Evolutionary conservation across 1,140 invertebrate genomes (phyloP), one percentile per base, ranked within the genome.

Genomic region (Papilio glaucus): DNA sequence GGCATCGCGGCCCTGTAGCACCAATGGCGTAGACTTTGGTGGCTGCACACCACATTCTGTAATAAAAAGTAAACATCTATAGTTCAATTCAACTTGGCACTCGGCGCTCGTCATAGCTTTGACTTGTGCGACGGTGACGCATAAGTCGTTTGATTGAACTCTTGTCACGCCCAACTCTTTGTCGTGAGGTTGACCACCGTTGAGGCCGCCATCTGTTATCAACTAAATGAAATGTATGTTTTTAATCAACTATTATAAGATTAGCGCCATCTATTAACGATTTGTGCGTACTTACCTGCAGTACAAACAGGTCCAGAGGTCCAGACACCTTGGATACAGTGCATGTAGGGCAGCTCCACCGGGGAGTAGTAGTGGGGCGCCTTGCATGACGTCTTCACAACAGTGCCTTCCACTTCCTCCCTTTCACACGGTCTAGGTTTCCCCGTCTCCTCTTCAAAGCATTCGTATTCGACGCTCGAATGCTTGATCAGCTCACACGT

Each of bases 11-110:
- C 91, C 93, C 9, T 86, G 84, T 6, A 89, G 75, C 2, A 91
- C 68, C 26, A 93, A 73, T 4, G 82, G 76, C 41, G 77, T 77
- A 8, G 89, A 88, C 4, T 80, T 79, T 5, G 90, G 80, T 15
- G 86, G 82, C 5, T 81, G 65, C 12, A 73, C 82, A 0, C 87
- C 88, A 68, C 90, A 93, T 63, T 88, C 92, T 93, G 79, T 39
- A 74, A 73, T n/a, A 61, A 13, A 60, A n/a, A n/a, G n/a, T n/a
- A n/a, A n/a, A n/a, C n/a, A n/a, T n/a, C n/a, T n/a, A n/a, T n/a
- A n/a, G n/a, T n/a, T n/a, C n/a, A n/a, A n/a, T n/a, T n/a, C n/a
- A n/a, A n/a, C n/a, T n/a, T n/a, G n/a, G n/a, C n/a, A n/a, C n/a
- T n/a, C n/a, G n/a, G n/a, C n/a, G n/a, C n/a, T n/a, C n/a, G n/a